Percentiles rank a stretch among this genome's conserved stretches.
Evolutionary conservation across 2,888 invertebrate genomes (phyloP).

Genomic region (Dione juno): DNA sequence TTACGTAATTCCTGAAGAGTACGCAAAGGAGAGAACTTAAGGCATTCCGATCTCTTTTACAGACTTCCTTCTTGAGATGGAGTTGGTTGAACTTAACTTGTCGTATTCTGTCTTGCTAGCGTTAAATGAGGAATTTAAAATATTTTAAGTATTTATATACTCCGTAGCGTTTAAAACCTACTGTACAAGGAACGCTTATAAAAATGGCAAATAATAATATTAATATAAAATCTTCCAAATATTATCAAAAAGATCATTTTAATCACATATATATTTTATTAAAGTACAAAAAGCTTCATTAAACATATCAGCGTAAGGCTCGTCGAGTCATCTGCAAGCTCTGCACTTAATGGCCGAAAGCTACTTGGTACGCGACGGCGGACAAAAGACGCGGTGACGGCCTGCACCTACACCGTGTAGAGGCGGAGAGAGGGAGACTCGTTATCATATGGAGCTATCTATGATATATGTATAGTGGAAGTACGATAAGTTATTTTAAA

Average conservation of each 20-base stretch:
- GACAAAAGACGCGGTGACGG: conserved; percentile 59
- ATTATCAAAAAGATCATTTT: not conserved
- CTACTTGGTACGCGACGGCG: conserved; percentile 58
- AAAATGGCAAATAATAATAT: not conserved
- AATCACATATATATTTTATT: not conserved
- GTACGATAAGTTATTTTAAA: not conserved
- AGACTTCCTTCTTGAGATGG: too few relatives aligned
- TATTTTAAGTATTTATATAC: too few relatives aligned
- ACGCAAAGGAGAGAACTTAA: too few relatives aligned
- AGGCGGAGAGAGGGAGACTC: not conserved
- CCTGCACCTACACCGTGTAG: not conserved
- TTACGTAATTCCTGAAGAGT: too few relatives aligned
- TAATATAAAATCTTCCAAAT: not conserved
- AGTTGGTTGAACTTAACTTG: too few relatives aligned
- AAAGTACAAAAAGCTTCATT: conserved; percentile 6
- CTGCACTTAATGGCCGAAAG: conserved; percentile 67
- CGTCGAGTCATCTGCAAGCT: conserved; percentile 34
- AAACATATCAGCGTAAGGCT: not conserved
- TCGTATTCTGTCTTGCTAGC: too few relatives aligned
- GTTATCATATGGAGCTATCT: not conserved
- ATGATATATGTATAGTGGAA: not conserved
- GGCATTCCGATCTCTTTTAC: too few relatives aligned
- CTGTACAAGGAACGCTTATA: too few relatives aligned
- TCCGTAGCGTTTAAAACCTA: too few relatives aligned
- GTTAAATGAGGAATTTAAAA: too few relatives aligned